Base-by-base conservation (phyloP, 2,888 invertebrate species). In the Peribatodes rhomboidaria region DNA sequence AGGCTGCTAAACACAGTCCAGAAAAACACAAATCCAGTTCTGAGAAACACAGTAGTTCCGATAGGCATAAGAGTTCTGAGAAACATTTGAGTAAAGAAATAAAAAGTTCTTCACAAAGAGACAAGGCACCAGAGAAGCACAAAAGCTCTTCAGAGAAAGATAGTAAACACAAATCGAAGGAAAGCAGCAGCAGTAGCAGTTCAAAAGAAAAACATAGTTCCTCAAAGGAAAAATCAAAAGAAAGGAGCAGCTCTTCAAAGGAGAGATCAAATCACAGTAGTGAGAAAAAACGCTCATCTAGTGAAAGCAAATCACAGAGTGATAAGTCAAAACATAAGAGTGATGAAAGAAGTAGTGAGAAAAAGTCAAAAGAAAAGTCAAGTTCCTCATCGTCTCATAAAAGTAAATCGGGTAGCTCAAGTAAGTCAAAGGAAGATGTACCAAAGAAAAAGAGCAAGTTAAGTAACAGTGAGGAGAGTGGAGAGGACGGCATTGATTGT, bases 401-500 rank as follows among this genome's bases (percentile, higher is more conserved):
- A 75, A 85, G 80, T 67, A 88, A 87, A 73, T 83, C 85, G 53
- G 87, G 80, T 65, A 65, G 65, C 60, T 60, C 60, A 3, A 60
- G 56, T 81, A 88, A 86, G 77, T 80, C 83, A 59, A 88, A 88
- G 74, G 92, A 90, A 73, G 85, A 86, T 65, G 80, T 83, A 87
- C 90, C 91, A 89, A 92, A 92, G 89, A 91, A 88, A 83, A 91
- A 84, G 80, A 71, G 77, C 59, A 82, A 83, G 70, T 72, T 75
- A 60, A 83, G 69, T 57, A 70, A 72, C 66, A 77, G 76, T 66
- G 86, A 89, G 42, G 87, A 92, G 50, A 91, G 88, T 68, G 94
- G 63, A 11, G 71, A 94, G 60, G 94, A 95, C 77, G 95, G 96
- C 54, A 96, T 97, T 66, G 96, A 96, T 82, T 95, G 95, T 76